phyloP scores from a whole-genome alignment of 1,140 invertebrate genomes.

The Pseudomyrmex flavicornis region DNA sequence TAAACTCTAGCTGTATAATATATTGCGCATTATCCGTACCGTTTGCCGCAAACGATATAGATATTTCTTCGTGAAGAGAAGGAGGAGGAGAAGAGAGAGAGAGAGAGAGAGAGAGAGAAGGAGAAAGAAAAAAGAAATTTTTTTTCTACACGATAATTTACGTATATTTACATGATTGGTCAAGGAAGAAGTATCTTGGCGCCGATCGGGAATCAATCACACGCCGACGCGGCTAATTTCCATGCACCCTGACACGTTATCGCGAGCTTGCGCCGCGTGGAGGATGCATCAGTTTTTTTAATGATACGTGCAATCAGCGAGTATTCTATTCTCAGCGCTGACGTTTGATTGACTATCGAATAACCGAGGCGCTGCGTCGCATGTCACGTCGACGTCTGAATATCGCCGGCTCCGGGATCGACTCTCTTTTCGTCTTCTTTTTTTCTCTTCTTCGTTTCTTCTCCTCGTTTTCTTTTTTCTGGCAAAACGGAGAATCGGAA shows the following conservation, averaged over 20 bases:
- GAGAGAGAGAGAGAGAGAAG: too few relatives aligned
- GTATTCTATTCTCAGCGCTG: constrained; percentile 81
- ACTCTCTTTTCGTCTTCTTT: constrained; percentile 20
- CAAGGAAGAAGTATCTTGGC: background rate
- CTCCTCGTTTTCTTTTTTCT: background rate
- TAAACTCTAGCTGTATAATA: too few relatives aligned
- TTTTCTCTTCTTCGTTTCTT: constrained; percentile 32
- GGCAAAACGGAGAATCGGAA: constrained; percentile 2
- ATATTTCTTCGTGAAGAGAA: too few relatives aligned
- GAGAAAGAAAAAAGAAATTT: background rate
- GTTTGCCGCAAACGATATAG: too few relatives aligned
- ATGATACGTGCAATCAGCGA: constrained; percentile 70
- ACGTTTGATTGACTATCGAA: constrained; percentile 73
- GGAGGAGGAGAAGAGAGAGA: too few relatives aligned
- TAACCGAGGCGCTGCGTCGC: constrained; percentile 21
- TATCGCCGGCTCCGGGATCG: constrained; percentile 65
- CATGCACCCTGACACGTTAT: constrained; percentile 54
- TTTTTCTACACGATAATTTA: background rate
- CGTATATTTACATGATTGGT: background rate
- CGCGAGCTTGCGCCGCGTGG: constrained; percentile 53
- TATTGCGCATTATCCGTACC: too few relatives aligned
- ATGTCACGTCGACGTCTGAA: constrained; percentile 66
- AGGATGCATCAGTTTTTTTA: constrained; percentile 73
- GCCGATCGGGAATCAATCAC: constrained; percentile 50
- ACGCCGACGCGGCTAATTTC: constrained; percentile 57